Conservation (phyloP, 2,888 invertebrate species). For the Dermolepida albohirtum region DNA sequence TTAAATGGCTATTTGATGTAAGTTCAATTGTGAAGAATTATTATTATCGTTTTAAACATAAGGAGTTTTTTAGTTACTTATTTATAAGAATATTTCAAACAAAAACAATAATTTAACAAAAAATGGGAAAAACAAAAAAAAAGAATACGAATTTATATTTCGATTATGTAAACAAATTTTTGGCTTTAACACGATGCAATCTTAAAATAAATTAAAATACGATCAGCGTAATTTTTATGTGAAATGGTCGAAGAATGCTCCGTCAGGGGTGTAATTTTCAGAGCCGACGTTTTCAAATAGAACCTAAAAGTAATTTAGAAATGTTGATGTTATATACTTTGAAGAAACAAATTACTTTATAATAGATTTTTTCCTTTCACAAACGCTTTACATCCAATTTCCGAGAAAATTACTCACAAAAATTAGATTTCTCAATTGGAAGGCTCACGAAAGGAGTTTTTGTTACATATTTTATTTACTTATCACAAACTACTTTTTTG, state of each 20-base stretch:
- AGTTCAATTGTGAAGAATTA: too few relatives aligned
- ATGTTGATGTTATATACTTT: slow-evolving; percentile 25
- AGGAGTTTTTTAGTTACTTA: too few relatives aligned
- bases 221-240: slow-evolving; percentile 29
- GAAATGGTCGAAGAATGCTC: slow-evolving; percentile 20
- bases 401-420: slow-evolving; percentile 33
- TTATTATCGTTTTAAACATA: too few relatives aligned
- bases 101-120: too few relatives aligned
- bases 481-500: too few relatives aligned
- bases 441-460: not conserved
- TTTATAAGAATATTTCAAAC: too few relatives aligned
- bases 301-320: slow-evolving; percentile 15
- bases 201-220: slow-evolving; percentile 27
- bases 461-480: slow-evolving; percentile 1
- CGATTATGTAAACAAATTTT: not conserved
- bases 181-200: slow-evolving; percentile 8
- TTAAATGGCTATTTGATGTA: too few relatives aligned
- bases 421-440: slow-evolving; percentile 35
- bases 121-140: too few relatives aligned
- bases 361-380: slow-evolving; percentile 38
- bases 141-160: too few relatives aligned
- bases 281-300: slow-evolving; percentile 23
- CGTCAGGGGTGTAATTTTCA: slow-evolving; percentile 38
- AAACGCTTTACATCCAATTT: slow-evolving; percentile 37
- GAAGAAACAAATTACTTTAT: slow-evolving; percentile 40